These are phyloP conservation scores for Mormyrus lacerda DNA, from an alignment of 2,113 vertebrate genomes.

Conservation along the genomic window DNA sequence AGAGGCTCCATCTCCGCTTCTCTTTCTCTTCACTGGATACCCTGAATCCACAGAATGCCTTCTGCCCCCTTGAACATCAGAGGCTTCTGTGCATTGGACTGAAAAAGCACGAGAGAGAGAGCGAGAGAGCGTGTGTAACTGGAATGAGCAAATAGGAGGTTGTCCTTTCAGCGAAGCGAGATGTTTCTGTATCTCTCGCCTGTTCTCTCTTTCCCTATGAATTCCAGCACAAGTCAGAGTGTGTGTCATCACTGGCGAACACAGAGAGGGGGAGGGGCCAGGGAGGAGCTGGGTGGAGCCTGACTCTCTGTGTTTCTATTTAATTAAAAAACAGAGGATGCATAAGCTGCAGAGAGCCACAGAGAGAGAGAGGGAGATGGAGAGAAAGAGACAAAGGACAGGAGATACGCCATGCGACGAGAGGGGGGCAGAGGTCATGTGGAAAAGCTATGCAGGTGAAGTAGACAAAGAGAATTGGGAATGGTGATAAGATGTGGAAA, in stretches of 20 bases:
- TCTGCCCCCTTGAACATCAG: neutral
- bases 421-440: neutral
- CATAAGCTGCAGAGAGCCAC: slow-evolving; percentile 48
- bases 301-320: slow-evolving; percentile 41
- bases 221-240: slow-evolving; percentile 34
- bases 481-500: neutral
- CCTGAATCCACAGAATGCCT: neutral
- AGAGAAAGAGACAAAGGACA: neutral
- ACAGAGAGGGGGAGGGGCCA: neutral
- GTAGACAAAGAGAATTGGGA: neutral
- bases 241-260: slow-evolving; percentile 20
- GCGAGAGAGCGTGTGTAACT: slow-evolving; percentile 34
- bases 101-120: slow-evolving; percentile 49
- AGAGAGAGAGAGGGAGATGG: neutral
- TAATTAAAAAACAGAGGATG: slow-evolving; percentile 69
- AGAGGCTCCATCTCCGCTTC: neutral
- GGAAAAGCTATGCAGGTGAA: neutral
- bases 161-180: slow-evolving; percentile 47
- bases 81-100: slow-evolving; percentile 28
- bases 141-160: slow-evolving; percentile 53
- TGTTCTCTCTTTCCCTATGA: slow-evolving; percentile 41
- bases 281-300: neutral
- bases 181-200: slow-evolving; percentile 35
- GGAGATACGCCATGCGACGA: neutral
- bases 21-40: neutral